These are phyloP conservation scores for Sardina pilchardus DNA, from an alignment of 2,113 vertebrate species.

Conservation along the genomic window DNA sequence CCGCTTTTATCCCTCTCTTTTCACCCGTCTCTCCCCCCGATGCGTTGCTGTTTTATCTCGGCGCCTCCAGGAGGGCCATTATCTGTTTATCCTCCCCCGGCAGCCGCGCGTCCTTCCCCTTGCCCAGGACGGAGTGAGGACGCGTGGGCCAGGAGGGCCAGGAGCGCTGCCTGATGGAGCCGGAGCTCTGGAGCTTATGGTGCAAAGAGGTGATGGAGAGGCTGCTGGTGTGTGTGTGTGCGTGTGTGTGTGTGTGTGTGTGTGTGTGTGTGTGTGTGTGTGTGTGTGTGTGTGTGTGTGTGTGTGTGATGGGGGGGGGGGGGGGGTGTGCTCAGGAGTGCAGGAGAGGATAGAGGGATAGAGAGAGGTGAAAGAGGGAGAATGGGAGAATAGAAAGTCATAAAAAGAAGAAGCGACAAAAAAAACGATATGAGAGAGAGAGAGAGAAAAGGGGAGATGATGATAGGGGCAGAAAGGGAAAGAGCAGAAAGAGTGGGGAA, in stretches of 20 bases:
- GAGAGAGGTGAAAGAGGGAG: too few relatives aligned
- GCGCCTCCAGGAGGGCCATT: not conserved
- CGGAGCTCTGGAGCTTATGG: too few relatives aligned
- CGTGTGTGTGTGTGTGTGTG: slow-evolving; percentile 15
- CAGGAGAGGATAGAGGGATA: not conserved
- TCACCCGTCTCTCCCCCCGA: not conserved
- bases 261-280: not conserved
- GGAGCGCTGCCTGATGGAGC: not conserved
- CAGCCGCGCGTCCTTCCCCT: not conserved
- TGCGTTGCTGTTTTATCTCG: not conserved
- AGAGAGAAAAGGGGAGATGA: not conserved
- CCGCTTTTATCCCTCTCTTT: not conserved
- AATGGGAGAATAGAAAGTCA: too few relatives aligned
- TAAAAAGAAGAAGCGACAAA: not conserved
- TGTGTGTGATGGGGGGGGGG: not conserved
- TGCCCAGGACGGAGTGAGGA: not conserved
- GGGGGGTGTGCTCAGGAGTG: not conserved
- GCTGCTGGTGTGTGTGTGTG: slow-evolving; percentile 29
- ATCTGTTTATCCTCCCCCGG: not conserved
- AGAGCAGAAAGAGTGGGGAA: too few relatives aligned
- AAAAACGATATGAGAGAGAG: not conserved
- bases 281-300: not conserved
- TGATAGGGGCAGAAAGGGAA: not conserved
- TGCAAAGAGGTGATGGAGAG: too few relatives aligned
- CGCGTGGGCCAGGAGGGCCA: not conserved